Percentiles rank a stretch among this genome's conserved stretches.
Evolutionary conservation across 2,888 invertebrate genomes (phyloP).

Genomic region (Ophion slaviceki): DNA sequence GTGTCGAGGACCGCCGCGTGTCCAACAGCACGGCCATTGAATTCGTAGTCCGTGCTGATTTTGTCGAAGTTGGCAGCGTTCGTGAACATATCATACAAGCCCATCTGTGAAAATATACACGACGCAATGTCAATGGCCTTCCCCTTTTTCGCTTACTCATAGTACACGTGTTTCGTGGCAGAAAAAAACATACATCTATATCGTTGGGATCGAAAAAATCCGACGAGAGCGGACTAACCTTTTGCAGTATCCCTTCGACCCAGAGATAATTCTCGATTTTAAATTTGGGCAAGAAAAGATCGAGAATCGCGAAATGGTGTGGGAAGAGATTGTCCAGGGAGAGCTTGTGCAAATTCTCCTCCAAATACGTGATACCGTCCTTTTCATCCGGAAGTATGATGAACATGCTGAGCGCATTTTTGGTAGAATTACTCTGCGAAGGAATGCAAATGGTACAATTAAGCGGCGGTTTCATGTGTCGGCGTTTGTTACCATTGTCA

Average conservation of each 20-base stretch:
- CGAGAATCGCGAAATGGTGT: background rate
- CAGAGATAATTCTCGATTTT: background rate
- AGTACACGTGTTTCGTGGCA: too few species aligned
- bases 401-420: background rate
- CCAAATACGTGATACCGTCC: background rate
- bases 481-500: too few species aligned
- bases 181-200: too few species aligned
- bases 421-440: background rate
- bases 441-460: background rate
- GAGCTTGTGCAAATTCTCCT: background rate
- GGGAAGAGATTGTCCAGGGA: background rate
- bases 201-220: too few species aligned
- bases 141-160: background rate
- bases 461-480: too few species aligned
- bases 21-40: background rate
- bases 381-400: background rate
- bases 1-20: background rate
- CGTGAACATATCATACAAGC: background rate
- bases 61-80: background rate
- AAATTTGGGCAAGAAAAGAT: background rate
- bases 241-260: background rate
- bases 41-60: background rate
- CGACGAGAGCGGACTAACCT: background rate
- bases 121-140: background rate
- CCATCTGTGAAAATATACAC: background rate